Base-by-base conservation (phyloP, 2,113 vertebrate genomes). In the Okapia johnstoni region DNA sequence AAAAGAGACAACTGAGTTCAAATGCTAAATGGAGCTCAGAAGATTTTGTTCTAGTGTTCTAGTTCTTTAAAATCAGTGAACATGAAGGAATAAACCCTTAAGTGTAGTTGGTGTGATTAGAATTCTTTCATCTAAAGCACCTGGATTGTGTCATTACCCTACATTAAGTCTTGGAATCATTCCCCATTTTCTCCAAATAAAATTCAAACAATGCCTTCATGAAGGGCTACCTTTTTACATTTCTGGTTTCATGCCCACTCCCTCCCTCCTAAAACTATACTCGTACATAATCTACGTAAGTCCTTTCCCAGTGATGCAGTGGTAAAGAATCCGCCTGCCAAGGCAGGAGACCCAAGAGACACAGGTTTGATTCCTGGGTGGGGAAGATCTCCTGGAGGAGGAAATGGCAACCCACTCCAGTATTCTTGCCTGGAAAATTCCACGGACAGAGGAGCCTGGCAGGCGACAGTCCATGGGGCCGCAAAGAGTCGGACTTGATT, bases 261-360 rank as follows among this genome's bases (percentile, higher is more conserved):
- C 5, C 7, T 15, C 30, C 16, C 8, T 81, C 10, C 28, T 79
- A 54, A 19, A 6, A 30, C 61, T 40, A 12, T 3, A 17, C 50
- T 63, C 17, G 19, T 0, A 15, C 26, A 33, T 33, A 55, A 30
- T 13, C 55, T 21, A 26, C 6, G 0, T 26, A 43, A 43, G 70
- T 2, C 36, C 23, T 43, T 14, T 43, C 70, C 40, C 40, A 26
- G 36, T 40, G 66, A 70, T 1, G 36, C 5, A 12, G n/a, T 12
- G n/a, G 66, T 70, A 12, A 70, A 40, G 66, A 12, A 70, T 6
- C 66, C 0, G 5, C 66, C 9, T 36, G n/a, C 66, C 66, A 36
- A 70, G 19, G n/a, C 66, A 70, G 19, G 66, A 36, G n/a, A 70
- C n/a, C 63, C 21, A 40, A 70, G 66, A 70, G 19, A 40, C n/a